Percentiles rank a stretch among this genome's conserved stretches.
These are phyloP conservation scores for Magallana angulata DNA, from an alignment of 1,140 invertebrate genomes.

Conservation along the genomic window DNA sequence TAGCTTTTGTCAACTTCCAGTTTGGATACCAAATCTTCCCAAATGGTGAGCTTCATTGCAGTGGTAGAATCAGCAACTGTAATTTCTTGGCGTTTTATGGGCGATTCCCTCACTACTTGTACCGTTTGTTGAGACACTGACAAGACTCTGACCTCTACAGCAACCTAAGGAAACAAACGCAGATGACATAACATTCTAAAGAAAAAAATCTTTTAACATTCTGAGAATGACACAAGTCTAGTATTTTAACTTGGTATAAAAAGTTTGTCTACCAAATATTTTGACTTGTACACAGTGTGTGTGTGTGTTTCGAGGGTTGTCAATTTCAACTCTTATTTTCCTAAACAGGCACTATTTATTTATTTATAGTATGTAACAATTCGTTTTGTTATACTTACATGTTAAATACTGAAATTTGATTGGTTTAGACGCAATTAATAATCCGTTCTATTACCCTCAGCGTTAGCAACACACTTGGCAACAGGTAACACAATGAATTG, in stretches of 20 bases:
- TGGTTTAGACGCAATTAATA: too few species aligned
- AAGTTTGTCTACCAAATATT: neutral
- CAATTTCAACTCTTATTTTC: too few species aligned
- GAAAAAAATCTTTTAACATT: neutral
- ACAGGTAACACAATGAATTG: too few species aligned
- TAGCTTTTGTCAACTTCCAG: neutral
- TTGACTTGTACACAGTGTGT: constrained; percentile 6
- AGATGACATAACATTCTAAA: neutral
- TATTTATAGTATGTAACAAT: too few species aligned
- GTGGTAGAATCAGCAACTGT: neutral
- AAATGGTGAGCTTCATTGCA: constrained; percentile 4
- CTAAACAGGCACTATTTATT: too few species aligned
- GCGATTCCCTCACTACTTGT: constrained; percentile 2
- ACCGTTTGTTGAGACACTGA: neutral
- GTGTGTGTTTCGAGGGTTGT: neutral
- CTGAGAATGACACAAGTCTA: neutral
- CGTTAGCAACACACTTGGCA: too few species aligned
- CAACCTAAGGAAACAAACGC: neutral
- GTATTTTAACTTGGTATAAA: constrained; percentile 2
- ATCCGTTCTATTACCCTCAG: too few species aligned
- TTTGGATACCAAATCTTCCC: constrained; percentile 4
- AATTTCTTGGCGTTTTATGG: constrained; percentile 5
- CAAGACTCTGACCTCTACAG: constrained; percentile 4
- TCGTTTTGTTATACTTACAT: too few species aligned
- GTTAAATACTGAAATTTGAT: too few species aligned